phyloP scores from a whole-genome alignment of 2,888 invertebrate species.

The Drosophila melanosoma region DNA sequence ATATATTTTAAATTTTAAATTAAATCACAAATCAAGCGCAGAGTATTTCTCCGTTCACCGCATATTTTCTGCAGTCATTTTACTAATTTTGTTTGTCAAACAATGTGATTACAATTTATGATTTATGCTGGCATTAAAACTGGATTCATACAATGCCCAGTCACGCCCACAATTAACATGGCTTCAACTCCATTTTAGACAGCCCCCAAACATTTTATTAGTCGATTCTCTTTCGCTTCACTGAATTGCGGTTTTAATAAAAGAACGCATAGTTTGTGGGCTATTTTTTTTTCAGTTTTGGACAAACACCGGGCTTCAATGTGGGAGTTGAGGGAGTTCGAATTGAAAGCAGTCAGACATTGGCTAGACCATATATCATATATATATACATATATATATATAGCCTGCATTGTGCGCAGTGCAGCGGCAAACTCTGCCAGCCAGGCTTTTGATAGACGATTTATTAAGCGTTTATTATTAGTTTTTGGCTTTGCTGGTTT shows the following conservation, averaged over 20 bases:
- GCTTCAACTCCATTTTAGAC: constrained; percentile 33
- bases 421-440: constrained; percentile 40
- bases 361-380: constrained; percentile 73
- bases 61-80: too few species aligned
- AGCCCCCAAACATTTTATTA: constrained; percentile 42
- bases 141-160: constrained; percentile 23
- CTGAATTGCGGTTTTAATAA: constrained; percentile 59
- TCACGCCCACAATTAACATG: constrained; percentile 41
- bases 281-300: constrained; percentile 34
- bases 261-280: constrained; percentile 46
- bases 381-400: constrained; percentile 16
- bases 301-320: constrained; percentile 32
- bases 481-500: constrained; percentile 71
- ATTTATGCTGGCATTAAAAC: constrained; percentile 53
- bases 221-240: constrained; percentile 42
- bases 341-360: constrained; percentile 53
- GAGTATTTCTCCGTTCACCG: constrained; percentile 9
- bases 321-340: constrained; percentile 23
- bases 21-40: not conserved
- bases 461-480: constrained; percentile 79
- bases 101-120: constrained; percentile 66
- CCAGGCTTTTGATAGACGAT: constrained; percentile 71
- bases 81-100: constrained; percentile 35
- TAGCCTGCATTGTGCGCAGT: constrained; percentile 40
- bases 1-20: not conserved